Base-by-base conservation (phyloP, 2,888 invertebrate genomes). In the Phengaris alcon region DNA sequence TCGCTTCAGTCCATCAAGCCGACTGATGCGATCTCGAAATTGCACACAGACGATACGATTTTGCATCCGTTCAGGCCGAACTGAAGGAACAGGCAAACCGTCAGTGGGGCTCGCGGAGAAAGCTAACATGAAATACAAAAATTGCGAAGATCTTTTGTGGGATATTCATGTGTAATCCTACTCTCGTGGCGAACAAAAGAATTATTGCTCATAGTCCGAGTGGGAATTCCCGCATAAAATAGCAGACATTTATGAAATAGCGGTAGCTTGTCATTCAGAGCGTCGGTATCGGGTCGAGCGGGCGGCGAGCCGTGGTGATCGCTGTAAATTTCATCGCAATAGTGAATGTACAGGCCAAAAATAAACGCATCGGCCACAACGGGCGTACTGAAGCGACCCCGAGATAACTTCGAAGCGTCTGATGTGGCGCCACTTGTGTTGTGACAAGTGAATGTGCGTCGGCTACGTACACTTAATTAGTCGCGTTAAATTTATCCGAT, bases 301-400 rank as follows among this genome's bases (percentile, higher is more conserved):
- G 83, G 77, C 78, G 76, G 78, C 79, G 79, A 80, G 79, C 78
- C 78, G 81, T 80, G 79, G 81, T 79, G 81, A 81, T 87, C 86
- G 86, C 85, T 89, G 89, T 89, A 90, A 90, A 79, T 90, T 91
- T 90, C 88, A 90, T 88, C 84, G 88, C 87, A 88, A 88, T 87
- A 87, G 88, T 88, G 88, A 90, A 89, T 89, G 87, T 88, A 88
- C 85, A 88, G 85, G 86, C 89, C 90, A 90, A 92, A 92, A 91
- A 91, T 91, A 92, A 89, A 90, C 88, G 87, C 85, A 88, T 87
- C 85, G 83, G 84, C 83, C 85, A 88, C 87, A 88, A 86, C 88
- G 87, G 84, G 87, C 86, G 88, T 88, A 90, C 85, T 86, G 87
- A 87, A 87, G 85, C 89, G 88, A 89, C 89, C 86, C 87, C 84